phyloP scores from a whole-genome alignment of 1,140 invertebrate species.

The Manduca sexta region DNA sequence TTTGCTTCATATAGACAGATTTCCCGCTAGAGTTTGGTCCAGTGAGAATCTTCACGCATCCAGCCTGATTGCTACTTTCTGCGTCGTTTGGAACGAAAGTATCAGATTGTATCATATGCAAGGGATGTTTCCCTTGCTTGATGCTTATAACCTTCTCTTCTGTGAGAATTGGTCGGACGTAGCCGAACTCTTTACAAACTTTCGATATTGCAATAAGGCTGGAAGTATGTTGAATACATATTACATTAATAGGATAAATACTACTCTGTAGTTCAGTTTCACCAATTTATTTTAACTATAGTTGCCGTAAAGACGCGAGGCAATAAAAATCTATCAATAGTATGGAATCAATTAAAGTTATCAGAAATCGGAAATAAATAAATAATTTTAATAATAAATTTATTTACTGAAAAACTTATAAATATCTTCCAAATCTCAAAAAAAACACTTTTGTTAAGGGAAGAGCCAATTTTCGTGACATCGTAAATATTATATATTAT shows the following conservation, averaged over 20 bases:
- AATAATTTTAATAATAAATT: too few relatives aligned
- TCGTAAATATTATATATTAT: too few relatives aligned
- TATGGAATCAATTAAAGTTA: too few relatives aligned
- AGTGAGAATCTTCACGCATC: constrained; percentile 85
- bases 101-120: constrained; percentile 79
- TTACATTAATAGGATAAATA: constrained; percentile 11
- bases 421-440: too few relatives aligned
- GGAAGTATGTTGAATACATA: constrained; percentile 10
- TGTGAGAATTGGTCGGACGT: constrained; percentile 79
- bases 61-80: constrained; percentile 69
- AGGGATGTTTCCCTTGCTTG: constrained; percentile 83
- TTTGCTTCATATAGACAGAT: constrained; percentile 92
- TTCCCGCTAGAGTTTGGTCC: constrained; percentile 94
- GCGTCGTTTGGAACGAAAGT: constrained; percentile 85
- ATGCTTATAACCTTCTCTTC: constrained; percentile 78
- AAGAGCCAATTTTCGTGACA: too few relatives aligned
- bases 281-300: too few relatives aligned
- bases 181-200: constrained; percentile 81
- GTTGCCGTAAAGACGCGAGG: too few relatives aligned
- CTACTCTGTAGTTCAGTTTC: too few relatives aligned
- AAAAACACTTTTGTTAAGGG: too few relatives aligned
- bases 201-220: constrained; percentile 84
- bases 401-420: too few relatives aligned
- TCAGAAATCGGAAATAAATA: too few relatives aligned
- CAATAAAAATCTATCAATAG: too few relatives aligned